Evolutionary conservation across 92 coral and sea anemone genomes (phyloP).

Genomic region (Blastomussa wellsi): DNA sequence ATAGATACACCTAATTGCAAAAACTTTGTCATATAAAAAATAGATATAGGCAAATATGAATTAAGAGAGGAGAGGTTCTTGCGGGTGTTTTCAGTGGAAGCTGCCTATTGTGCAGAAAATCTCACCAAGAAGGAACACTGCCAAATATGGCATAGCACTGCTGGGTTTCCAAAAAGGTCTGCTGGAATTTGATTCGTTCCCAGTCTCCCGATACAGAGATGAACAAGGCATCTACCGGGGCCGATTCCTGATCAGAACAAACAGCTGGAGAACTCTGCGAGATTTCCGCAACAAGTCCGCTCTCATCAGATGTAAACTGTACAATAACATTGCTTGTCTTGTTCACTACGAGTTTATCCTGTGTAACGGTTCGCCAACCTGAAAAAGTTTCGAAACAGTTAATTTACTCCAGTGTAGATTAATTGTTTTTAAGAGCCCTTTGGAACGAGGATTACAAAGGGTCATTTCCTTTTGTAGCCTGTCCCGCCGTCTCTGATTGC

Average conservation of each 20-base stretch:
- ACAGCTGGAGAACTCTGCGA: not conserved
- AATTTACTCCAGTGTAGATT: too few species aligned
- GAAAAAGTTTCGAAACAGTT: not conserved
- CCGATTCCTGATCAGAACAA: not conserved
- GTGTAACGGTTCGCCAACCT: not conserved
- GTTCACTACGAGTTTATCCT: not conserved
- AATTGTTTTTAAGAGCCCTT: too few species aligned
- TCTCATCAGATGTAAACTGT: not conserved
- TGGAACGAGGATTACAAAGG: too few species aligned
- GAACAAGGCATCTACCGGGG: slow-evolving; percentile 5
- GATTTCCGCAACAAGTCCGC: not conserved
- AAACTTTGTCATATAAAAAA: too few species aligned
- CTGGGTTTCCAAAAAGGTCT: not conserved
- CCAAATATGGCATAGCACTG: slow-evolving; percentile 18
- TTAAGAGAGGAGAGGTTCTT: too few species aligned
- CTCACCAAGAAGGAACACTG: slow-evolving; percentile 9
- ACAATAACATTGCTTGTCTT: not conserved
- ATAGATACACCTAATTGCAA: too few species aligned
- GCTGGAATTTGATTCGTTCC: slow-evolving; percentile 12
- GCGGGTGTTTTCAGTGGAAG: too few species aligned
- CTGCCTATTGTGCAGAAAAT: too few species aligned
- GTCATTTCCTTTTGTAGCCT: too few species aligned
- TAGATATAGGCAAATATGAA: too few species aligned
- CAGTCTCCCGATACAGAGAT: slow-evolving; percentile 10
- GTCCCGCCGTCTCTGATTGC: too few species aligned